phyloP scores from a whole-genome alignment of 1,140 invertebrate species.

The Tetraneura akinire region DNA sequence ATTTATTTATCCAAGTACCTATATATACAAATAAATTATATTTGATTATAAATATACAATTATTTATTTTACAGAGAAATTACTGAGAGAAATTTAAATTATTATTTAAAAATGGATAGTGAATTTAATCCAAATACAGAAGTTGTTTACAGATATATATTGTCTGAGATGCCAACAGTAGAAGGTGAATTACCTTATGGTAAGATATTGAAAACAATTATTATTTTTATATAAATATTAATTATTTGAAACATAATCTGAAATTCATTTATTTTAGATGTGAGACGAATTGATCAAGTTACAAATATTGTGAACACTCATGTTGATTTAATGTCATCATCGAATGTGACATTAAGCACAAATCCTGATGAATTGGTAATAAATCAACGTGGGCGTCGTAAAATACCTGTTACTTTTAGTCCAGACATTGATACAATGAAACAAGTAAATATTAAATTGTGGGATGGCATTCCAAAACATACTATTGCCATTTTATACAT shows the following conservation, averaged over 20 bases:
- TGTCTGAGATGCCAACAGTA: constrained; percentile 56
- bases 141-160: constrained; percentile 54
- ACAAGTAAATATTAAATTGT: constrained; percentile 54
- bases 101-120: constrained; percentile 54
- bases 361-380: constrained; percentile 73
- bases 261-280: background rate
- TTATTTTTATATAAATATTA: background rate
- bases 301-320: background rate
- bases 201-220: background rate
- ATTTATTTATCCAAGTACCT: too few relatives aligned
- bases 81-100: too few relatives aligned
- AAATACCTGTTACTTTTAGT: constrained; percentile 64
- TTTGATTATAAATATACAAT: too few relatives aligned
- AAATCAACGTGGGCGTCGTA: constrained; percentile 64
- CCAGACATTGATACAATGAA: constrained; percentile 67
- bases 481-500: too few relatives aligned
- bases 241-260: background rate
- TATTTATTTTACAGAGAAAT: too few relatives aligned
- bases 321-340: constrained; percentile 50
- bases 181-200: constrained; percentile 52
- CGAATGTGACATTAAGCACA: constrained; percentile 61
- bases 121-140: constrained; percentile 35
- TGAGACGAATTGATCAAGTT: background rate
- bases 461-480: too few relatives aligned
- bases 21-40: too few relatives aligned